These are phyloP conservation scores for Semibalanus balanoides DNA, from an alignment of 1,140 invertebrate species.

Conservation along the genomic window DNA sequence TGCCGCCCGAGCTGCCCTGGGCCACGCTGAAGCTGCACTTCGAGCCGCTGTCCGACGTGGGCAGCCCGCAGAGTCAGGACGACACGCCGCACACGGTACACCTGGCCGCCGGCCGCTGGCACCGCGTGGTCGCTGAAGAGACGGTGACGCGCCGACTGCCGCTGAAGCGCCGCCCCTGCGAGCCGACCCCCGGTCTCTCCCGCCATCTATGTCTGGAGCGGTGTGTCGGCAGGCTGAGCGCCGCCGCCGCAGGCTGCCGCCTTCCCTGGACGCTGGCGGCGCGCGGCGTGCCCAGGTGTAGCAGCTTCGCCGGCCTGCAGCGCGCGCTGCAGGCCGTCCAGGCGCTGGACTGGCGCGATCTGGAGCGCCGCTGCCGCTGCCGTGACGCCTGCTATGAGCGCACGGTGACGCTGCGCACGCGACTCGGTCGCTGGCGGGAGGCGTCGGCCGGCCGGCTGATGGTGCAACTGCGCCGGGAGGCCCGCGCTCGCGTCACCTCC, in stretches of 20 bases:
- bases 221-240: not conserved
- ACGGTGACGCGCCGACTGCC: not conserved
- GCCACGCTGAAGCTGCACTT: not conserved
- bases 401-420: not conserved
- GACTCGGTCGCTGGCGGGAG: not conserved
- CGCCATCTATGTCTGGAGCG: not conserved
- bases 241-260: not conserved
- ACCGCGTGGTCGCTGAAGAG: not conserved
- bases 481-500: not conserved
- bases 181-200: not conserved
- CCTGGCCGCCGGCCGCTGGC: not conserved
- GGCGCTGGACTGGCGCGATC: not conserved
- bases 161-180: not conserved
- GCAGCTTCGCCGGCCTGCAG: not conserved
- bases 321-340: not conserved
- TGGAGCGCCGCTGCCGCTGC: not conserved
- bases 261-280: not conserved
- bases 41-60: not conserved
- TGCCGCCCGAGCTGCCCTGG: not conserved
- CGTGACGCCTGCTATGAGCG: not conserved
- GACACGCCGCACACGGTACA: not conserved
- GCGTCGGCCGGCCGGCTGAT: not conserved
- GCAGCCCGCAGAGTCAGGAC: not conserved
- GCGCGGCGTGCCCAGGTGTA: not conserved
- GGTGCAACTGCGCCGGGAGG: not conserved